Evolutionary conservation across 2,113 vertebrate genomes (phyloP).

Genomic region (Tragelaphus scriptus): DNA sequence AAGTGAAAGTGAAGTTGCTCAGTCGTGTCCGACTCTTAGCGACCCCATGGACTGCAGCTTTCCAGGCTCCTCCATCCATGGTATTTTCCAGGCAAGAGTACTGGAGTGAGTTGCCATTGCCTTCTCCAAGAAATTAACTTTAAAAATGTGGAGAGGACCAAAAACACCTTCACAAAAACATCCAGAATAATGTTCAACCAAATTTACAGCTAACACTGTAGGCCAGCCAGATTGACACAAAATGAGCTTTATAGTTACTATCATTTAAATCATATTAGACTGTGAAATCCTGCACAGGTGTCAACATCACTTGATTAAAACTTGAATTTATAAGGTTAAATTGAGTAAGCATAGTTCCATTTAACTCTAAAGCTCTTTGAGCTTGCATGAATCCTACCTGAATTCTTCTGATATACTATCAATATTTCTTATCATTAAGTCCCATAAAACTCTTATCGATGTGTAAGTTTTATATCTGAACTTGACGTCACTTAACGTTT

Average conservation of each 20-base stretch:
- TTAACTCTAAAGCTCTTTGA: not conserved
- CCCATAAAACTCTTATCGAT: not conserved
- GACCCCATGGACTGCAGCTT: no score
- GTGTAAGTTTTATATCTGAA: not conserved
- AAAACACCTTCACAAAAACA: not conserved
- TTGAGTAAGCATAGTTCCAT: not conserved
- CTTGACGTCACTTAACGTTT: not conserved
- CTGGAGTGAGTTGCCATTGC: no score
- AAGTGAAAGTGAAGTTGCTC: no score
- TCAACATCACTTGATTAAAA: not conserved
- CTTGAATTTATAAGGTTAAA: not conserved
- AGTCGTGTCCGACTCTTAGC: no score
- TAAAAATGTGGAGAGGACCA: not conserved
- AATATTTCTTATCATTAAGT: not conserved
- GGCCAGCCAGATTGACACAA: not conserved
- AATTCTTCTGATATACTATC: not conserved
- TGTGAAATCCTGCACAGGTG: not conserved
- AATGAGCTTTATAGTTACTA: not conserved
- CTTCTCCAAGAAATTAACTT: not conserved
- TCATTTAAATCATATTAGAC: not conserved
- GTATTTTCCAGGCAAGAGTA: no score
- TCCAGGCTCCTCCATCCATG: no score
- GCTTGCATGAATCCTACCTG: not conserved
- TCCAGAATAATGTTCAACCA: not conserved
- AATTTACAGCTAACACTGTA: not conserved